A percentile compares a stretch with the other conserved stretches of the same genome.
phyloP scores from a whole-genome alignment of 2,113 vertebrate genomes.

The Alosa alosa region DNA sequence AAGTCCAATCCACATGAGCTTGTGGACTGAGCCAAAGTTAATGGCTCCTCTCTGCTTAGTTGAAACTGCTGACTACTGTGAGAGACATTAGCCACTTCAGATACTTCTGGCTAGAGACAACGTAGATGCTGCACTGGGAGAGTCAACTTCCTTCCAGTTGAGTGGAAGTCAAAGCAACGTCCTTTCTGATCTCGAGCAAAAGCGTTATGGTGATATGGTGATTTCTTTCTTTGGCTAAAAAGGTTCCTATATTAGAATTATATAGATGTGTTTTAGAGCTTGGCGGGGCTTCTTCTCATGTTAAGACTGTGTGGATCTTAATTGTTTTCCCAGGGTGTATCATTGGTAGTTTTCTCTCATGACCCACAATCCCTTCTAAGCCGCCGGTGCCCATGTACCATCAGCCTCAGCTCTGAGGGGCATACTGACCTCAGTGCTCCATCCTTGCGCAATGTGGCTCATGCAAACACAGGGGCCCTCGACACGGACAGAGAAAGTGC shows the following conservation, averaged over 20 bases:
- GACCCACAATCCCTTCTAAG: not conserved
- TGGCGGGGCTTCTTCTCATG: not conserved
- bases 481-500: not conserved
- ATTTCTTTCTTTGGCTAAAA: not conserved
- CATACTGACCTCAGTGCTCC: not conserved
- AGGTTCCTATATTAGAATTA: not conserved
- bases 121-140: constrained; percentile 7
- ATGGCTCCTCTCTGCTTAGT: too few species aligned
- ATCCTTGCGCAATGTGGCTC: not conserved
- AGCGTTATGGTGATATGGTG: not conserved
- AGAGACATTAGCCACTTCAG: too few species aligned
- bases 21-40: too few species aligned
- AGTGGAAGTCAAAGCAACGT: not conserved
- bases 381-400: not conserved
- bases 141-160: not conserved
- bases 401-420: not conserved
- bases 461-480: not conserved
- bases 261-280: too few species aligned
- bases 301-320: not conserved
- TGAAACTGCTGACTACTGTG: too few species aligned
- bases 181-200: not conserved
- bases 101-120: not conserved
- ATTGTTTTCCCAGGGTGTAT: not conserved
- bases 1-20: too few species aligned
- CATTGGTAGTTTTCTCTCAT: not conserved